Conservation (phyloP, 2,888 invertebrate species). For the Caenorhabditis virilis region DNA sequence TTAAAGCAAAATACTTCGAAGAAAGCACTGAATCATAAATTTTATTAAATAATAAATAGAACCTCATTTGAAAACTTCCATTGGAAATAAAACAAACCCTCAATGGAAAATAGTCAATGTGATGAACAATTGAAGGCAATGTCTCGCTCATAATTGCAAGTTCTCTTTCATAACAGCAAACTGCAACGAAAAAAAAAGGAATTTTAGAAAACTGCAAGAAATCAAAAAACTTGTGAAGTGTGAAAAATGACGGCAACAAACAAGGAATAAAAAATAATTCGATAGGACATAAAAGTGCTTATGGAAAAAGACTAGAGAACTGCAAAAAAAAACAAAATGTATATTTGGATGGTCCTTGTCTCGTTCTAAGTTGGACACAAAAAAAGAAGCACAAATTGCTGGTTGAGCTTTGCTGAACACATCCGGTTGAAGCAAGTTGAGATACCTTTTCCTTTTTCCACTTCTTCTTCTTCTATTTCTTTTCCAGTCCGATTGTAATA, state of each 20-base stretch:
- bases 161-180: background rate
- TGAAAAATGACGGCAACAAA: background rate
- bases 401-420: background rate
- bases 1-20: background rate
- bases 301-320: background rate
- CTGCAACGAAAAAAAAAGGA: background rate
- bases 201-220: too few species aligned
- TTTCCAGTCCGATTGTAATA: too few species aligned
- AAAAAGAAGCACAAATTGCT: too few species aligned
- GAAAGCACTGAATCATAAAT: background rate
- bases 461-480: too few species aligned
- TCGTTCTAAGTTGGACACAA: background rate
- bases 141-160: constrained; percentile 23
- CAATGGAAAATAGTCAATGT: constrained; percentile 32
- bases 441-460: too few species aligned
- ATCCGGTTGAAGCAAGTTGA: background rate
- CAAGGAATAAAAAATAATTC: too few species aligned
- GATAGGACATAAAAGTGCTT: too few species aligned
- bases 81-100: constrained; percentile 11
- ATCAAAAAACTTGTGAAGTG: background rate
- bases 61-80: background rate
- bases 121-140: constrained; percentile 26
- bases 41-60: background rate
- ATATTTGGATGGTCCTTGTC: too few species aligned
- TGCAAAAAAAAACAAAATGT: too few species aligned